Evolutionary conservation across 2,797 vertebrate genomes (phyloP), one percentile per base, ranked within the genome.

Genomic region (Tenualosa ilisha): DNA sequence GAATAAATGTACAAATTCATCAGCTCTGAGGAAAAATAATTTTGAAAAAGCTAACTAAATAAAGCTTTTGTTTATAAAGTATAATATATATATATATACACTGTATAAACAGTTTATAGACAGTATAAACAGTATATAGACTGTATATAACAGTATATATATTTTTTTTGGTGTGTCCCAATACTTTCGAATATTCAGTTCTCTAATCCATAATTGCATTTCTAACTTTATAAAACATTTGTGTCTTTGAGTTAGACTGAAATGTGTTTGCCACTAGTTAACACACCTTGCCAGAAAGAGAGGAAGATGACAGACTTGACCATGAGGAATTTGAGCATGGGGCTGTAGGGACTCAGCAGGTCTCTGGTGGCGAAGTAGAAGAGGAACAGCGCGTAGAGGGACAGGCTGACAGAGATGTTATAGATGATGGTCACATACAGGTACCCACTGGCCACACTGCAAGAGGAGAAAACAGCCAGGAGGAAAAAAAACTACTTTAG

Each of bases 261-360:
- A 1, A 59, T 59, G 20, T 37, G 61, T 49, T 40, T n/a, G n/a
- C n/a, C n/a, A n/a, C n/a, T 37, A 65, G 20, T 37, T 4, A 40
- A 79, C 93, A 93, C 87, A 99, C 98, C 98, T 94, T 99, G 98
- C 98, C 98, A 99, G 94, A 99, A 99, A 89, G 98, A 99, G 86
- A 99, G 96, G 90, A 99, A 99, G 93, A 99, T 99, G 91, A 99
- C 97, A 0, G 98, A 99, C 91, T 99, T 99, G 93, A 99, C 97
- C 97, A 97, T 98, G 93, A 99, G 94, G 94, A 99, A 99, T 93
- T 99, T 99, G 91, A 99, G 97, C 93, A 99, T 94, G 0, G 98
- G 98, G 89, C 96, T 97, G 91, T 98, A 99, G 11, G 98, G 97
- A 89, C 96, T 97, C 81, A 99, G 97, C 79, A 99, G 95, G 88